Base-by-base conservation (phyloP, 2,113 vertebrate genomes). In the Oncorhynchus keta region DNA sequence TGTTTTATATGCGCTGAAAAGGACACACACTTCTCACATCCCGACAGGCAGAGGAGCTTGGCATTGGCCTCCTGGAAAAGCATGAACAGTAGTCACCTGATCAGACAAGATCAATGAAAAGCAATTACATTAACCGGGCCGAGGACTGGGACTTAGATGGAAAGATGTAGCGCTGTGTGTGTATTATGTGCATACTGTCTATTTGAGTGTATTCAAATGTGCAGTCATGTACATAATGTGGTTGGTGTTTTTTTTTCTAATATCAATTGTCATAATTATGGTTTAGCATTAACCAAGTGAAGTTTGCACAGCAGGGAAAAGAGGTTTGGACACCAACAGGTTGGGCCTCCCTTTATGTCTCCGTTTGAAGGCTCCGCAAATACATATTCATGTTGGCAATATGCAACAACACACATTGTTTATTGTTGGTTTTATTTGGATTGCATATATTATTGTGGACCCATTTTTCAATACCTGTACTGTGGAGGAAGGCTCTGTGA, bases 91-190 rank as follows among this genome's bases (percentile, higher is more conserved):
- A 83, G 81, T 74, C 86, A 88, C 87, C 88, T 90, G 90, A 90
- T 90, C 73, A 77, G 91, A 92, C 91, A 93, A 89, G 84, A 94
- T 93, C 92, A 88, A 93, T 93, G 86, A 90, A 91, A 93, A 90
- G 89, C 90, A 90, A 93, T 93, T 93, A 92, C 89, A 90, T 84
- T 87, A 91, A 81, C 75, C 83, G 24, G 62, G 79, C 24, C 22
- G 67, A 14, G 22, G 20, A 16, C 11, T 30, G 55, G 16, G 26
- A 59, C 62, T 68, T n/a, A 24, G 20, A n/a, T 62, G 59, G 59
- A 9, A n/a, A n/a, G 5, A n/a, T 62, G n/a, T 62, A 5, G 13
- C 9, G n/a, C 45, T 39, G 35, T 35, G 35, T 35, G 35, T 45
- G 39, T 45, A 3, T 45, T 45, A 45, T 55, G 4, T 55, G 13